Evolutionary conservation across 2,888 invertebrate genomes (phyloP).

Genomic region (Drosophila anomalipes): DNA sequence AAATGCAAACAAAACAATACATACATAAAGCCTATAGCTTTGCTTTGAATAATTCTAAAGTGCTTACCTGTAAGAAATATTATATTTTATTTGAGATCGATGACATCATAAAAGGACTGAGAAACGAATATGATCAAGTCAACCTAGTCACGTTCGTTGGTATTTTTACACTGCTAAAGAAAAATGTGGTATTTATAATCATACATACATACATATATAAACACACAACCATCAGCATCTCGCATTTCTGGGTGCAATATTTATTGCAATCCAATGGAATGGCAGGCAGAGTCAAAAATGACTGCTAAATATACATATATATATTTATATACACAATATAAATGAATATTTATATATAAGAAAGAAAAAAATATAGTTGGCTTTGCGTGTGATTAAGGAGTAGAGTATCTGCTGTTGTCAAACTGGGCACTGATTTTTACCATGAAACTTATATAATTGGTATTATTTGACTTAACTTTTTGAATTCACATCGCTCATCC

Average conservation of each 20-base stretch:
- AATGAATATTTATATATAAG: neutral
- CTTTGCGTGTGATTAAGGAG: slow-evolving; percentile 18
- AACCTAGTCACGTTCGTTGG: neutral
- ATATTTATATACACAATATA: neutral
- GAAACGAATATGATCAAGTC: neutral
- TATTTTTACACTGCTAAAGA: neutral
- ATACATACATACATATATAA: neutral
- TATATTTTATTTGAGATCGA: neutral
- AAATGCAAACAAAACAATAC: too few species aligned
- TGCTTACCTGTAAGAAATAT: neutral
- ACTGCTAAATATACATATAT: slow-evolving; percentile 27
- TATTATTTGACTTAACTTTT: slow-evolving; percentile 24
- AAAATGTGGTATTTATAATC: neutral
- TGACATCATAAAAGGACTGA: neutral
- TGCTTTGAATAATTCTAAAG: neutral
- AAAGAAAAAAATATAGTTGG: slow-evolving; percentile 28
- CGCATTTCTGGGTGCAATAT: slow-evolving; percentile 46
- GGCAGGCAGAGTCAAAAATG: slow-evolving; percentile 58
- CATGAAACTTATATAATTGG: slow-evolving; percentile 39
- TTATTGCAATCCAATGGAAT: slow-evolving; percentile 66
- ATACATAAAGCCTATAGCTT: neutral
- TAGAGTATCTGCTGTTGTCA: slow-evolving; percentile 35
- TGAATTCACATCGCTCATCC: slow-evolving; percentile 43
- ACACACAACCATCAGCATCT: neutral
- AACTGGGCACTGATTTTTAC: slow-evolving; percentile 40